Conservation (phyloP, 2,797 vertebrate genomes). For the Sylvilagus floridanus region DNA sequence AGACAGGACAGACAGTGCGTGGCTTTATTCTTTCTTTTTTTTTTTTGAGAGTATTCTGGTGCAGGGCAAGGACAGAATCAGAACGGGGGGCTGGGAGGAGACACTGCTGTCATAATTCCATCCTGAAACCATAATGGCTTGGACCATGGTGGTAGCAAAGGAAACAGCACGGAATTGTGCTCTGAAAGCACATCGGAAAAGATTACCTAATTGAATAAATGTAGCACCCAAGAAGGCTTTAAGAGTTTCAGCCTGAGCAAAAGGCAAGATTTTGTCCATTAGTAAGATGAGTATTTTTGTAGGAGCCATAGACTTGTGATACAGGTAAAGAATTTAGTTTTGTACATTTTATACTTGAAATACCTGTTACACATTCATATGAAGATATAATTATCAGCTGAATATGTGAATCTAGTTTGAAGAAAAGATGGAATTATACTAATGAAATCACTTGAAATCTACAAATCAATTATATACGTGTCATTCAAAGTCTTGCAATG, state of each 20-base stretch:
- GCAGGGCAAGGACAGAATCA: neutral
- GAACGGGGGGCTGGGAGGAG: neutral
- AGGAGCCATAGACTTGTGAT: neutral
- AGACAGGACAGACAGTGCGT: neutral
- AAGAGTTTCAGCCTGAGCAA: neutral
- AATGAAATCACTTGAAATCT: neutral
- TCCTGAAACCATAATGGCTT: neutral
- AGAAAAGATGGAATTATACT: neutral
- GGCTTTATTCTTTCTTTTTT: neutral
- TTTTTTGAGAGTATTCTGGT: neutral
- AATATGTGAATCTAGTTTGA: neutral
- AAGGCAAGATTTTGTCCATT: neutral
- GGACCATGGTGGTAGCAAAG: fast-evolving
- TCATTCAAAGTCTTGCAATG: neutral
- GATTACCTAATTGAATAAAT: neutral
- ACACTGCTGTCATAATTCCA: too few species aligned
- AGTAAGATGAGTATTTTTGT: neutral
- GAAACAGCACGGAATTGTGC: neutral
- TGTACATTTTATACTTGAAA: neutral
- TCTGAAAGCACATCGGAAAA: neutral
- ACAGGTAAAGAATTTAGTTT: neutral
- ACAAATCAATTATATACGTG: neutral
- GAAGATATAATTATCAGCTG: neutral
- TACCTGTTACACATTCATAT: neutral
- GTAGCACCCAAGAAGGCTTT: neutral